These are phyloP conservation scores for Diarsia brunnea DNA, from an alignment of 2,888 invertebrate genomes.

Conservation along the genomic window DNA sequence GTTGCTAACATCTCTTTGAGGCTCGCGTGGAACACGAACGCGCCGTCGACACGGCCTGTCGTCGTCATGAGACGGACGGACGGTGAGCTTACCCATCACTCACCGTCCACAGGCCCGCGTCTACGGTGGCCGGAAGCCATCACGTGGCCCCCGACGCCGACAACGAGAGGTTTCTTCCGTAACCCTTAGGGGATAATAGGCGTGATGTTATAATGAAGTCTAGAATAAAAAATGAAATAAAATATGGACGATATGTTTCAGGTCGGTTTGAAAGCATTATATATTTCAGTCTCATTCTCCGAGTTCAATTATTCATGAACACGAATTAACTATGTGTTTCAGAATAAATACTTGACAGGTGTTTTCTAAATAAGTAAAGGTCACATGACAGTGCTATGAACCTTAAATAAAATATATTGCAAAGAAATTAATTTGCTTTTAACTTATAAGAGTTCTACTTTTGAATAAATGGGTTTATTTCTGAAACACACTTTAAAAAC, in stretches of 20 bases:
- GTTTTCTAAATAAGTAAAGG: background rate
- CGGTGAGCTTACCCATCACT: too few species aligned
- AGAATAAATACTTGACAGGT: background rate
- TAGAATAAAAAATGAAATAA: background rate
- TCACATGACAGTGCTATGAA: background rate
- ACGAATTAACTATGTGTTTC: background rate
- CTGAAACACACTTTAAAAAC: background rate
- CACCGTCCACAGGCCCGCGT: too few species aligned
- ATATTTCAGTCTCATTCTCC: background rate
- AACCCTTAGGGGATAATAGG: too few species aligned
- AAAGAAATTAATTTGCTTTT: background rate
- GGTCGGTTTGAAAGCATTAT: background rate
- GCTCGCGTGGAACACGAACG: too few species aligned
- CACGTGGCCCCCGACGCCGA: too few species aligned
- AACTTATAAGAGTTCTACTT: background rate
- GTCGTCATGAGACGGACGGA: too few species aligned
- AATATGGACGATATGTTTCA: background rate
- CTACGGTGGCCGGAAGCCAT: too few species aligned
- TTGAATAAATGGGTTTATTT: background rate
- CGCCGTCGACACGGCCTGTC: too few species aligned
- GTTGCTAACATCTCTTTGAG: too few species aligned
- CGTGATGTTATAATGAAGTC: background rate
- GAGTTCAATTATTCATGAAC: background rate
- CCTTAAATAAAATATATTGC: background rate
- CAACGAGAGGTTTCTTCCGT: too few species aligned